Conservation (phyloP, 2,113 vertebrate species). For the Phylloscopus trochilus region DNA sequence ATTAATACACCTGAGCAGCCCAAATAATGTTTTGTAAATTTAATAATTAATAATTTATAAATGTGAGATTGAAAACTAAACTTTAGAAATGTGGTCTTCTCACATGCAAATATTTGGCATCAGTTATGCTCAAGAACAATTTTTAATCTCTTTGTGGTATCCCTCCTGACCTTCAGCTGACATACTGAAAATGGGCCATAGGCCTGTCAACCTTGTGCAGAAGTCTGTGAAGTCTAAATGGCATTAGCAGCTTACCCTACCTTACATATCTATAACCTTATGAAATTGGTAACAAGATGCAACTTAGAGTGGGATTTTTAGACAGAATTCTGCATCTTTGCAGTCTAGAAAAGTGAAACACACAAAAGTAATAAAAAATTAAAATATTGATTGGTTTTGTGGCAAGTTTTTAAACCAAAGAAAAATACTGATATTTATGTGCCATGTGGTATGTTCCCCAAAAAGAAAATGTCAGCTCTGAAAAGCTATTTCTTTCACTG, state of each 20-base stretch:
- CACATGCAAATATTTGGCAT: neutral
- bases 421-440: neutral
- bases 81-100: neutral
- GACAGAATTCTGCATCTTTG: neutral
- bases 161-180: neutral
- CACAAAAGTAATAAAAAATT: neutral
- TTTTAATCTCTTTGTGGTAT: neutral
- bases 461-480: neutral
- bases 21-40: neutral
- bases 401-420: neutral
- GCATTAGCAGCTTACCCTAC: neutral
- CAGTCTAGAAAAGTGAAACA: neutral
- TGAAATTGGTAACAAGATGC: neutral
- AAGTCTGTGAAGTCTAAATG: neutral
- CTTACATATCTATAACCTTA: neutral
- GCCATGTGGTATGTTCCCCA: fast-evolving
- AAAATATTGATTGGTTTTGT: neutral
- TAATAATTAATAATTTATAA: neutral
- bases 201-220: neutral
- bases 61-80: neutral
- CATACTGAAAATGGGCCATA: neutral
- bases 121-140: neutral
- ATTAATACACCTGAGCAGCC: neutral
- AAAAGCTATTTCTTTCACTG: neutral
- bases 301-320: neutral